Conservation (phyloP, 2,113 vertebrate species). For the Triplophysa tibetana region DNA sequence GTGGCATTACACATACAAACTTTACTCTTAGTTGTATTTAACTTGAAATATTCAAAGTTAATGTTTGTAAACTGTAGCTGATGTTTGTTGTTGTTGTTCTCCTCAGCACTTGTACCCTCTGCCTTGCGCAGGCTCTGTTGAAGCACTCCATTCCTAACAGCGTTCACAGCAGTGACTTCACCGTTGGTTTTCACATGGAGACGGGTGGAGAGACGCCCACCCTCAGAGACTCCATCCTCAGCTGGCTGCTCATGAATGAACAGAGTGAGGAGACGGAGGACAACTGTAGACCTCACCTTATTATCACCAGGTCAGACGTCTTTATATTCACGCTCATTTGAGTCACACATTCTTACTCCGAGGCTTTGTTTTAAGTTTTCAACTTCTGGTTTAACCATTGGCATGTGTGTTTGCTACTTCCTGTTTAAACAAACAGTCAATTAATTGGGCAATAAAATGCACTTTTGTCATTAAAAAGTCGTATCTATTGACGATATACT, state of each 20-base stretch:
- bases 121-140: conserved; percentile 79
- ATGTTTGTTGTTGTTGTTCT: background rate
- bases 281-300: conserved; percentile 75
- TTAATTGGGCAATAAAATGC: no score
- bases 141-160: conserved; percentile 77
- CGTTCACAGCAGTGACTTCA: conserved; percentile 64
- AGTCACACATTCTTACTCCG: background rate
- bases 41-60: no score
- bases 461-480: no score
- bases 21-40: background rate
- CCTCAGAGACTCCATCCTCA: conserved; percentile 83
- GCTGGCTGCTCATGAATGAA: conserved; percentile 83
- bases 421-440: no score
- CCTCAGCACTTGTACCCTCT: conserved; percentile 67
- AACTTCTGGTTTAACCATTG: no score
- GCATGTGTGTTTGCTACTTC: no score
- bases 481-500: no score
- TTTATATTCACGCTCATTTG: background rate
- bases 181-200: conserved; percentile 65
- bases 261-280: conserved; percentile 87
- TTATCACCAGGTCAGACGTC: conserved; percentile 82
- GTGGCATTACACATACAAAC: no score
- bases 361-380: no score
- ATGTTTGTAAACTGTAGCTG: no score
- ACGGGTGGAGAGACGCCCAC: conserved; percentile 61